Evolutionary conservation across 2,797 vertebrate species (phyloP).

Genomic region (Huso huso): DNA sequence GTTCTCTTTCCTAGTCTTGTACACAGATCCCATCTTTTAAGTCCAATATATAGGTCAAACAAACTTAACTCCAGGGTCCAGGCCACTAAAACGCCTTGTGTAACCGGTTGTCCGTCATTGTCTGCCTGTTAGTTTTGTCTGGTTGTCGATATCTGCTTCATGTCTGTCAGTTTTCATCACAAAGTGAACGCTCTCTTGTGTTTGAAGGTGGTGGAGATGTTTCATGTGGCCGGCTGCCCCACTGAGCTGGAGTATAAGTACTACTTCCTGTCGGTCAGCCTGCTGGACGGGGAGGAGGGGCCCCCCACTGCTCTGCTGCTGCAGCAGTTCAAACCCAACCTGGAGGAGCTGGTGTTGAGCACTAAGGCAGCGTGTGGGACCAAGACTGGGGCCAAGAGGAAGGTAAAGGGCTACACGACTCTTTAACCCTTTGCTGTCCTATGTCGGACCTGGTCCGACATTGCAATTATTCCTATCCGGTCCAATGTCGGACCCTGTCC

Average conservation of each 20-base stretch:
- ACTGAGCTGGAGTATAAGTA: constrained; percentile 90
- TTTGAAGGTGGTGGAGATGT: constrained; percentile 88
- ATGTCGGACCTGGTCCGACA: no score
- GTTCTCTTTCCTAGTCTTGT: no score
- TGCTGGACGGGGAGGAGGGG: constrained; percentile 81
- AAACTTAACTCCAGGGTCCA: no score
- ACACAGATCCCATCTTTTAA: no score
- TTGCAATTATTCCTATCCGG: no score
- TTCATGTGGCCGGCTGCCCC: constrained; percentile 76
- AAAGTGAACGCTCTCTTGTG: constrained; percentile 18
- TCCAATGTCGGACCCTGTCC: no score
- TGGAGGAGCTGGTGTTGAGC: constrained; percentile 79
- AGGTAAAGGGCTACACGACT: constrained; percentile 50
- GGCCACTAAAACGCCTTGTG: no score
- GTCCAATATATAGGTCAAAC: no score
- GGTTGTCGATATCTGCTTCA: no score
- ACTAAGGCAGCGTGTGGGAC: constrained; percentile 58
- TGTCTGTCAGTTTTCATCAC: not conserved
- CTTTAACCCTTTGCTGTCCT: no score
- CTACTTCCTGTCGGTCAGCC: constrained; percentile 85
- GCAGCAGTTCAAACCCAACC: constrained; percentile 87
- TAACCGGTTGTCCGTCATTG: no score
- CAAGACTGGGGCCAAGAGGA: constrained; percentile 76
- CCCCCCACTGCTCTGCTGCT: constrained; percentile 77
- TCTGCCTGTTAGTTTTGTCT: no score